Evolutionary conservation across 2,113 vertebrate species (phyloP), one percentile per base, ranked within the genome.

Genomic region (Siniperca knerii): DNA sequence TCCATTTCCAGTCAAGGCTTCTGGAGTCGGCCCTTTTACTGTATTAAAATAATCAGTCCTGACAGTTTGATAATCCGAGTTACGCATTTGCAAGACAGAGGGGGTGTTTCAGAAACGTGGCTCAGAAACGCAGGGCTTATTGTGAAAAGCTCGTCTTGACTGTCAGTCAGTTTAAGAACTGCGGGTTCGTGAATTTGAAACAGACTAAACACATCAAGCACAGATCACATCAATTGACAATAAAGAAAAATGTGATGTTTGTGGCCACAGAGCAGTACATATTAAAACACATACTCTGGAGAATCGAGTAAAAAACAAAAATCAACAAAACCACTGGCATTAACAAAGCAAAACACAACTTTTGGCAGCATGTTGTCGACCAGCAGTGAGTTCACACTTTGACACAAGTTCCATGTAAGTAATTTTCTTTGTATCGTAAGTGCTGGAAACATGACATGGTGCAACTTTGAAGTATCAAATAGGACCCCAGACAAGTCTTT

Each of bases 1-100:
- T 44, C 10, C 33, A 21, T 21, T 79, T 83, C 77, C 70, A 83
- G 81, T 67, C 33, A 40, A 64, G 66, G 60, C 64, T 40, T 37
- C 10, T 29, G 40, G 35, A 75, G 64, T 55, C 66, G 11, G 66
- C 66, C n/a, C 42, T 0, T 77, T 76, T 58, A 46, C 48, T 74
- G 29, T 0, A 13, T 35, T 35, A 6, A 66, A 29, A 42, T 66
- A 67, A 70, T 33, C 20, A 6, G 23, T 3, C 40, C 8, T 52
- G 66, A 70, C 60, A n/a, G 52, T 50, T 46, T 62, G 15, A 67
- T 48, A 71, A 54, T 8, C 5, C 0, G 7, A 37, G 44, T 57
- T 68, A 33, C 29, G 79, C 40, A 60, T 72, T 40, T 55, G 25
- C 16, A 25, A 54, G 15, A 8, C 75, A 5, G 54, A 46, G 58